A percentile compares a stretch with the other conserved stretches of the same genome.
Evolutionary conservation across 2,888 invertebrate species (phyloP).

Genomic region (Protula sp.): DNA sequence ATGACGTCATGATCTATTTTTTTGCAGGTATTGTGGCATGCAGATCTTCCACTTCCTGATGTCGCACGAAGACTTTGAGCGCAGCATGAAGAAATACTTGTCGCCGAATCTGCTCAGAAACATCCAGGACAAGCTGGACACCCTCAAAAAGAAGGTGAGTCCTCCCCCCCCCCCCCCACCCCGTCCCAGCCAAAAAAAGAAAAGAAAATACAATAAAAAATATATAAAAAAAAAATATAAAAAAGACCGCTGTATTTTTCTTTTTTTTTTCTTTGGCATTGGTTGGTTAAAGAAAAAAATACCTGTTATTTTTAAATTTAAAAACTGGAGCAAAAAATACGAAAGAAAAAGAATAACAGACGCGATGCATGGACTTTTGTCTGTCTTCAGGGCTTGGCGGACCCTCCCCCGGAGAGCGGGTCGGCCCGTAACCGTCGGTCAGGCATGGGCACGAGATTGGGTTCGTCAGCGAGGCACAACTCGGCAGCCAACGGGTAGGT

Average conservation of each 20-base stretch:
- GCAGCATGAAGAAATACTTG: conserved; percentile 72
- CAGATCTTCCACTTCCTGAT: conserved; percentile 69
- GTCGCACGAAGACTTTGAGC: conserved; percentile 70
- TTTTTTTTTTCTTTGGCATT: too few relatives aligned
- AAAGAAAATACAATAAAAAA: too few relatives aligned
- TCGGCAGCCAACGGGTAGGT: conserved; percentile 24
- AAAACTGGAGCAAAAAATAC: too few relatives aligned
- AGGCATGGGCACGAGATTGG: conserved; percentile 3
- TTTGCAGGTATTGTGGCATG: conserved; percentile 20
- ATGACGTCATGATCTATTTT: background rate
- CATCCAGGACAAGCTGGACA: conserved; percentile 72
- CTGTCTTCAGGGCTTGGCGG: conserved; percentile 12
- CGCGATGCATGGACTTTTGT: too few relatives aligned
- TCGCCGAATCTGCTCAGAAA: conserved; percentile 56
- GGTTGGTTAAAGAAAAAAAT: too few relatives aligned
- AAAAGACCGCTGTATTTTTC: too few relatives aligned
- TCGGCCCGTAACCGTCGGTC: conserved; percentile 40
- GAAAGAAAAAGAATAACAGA: too few relatives aligned
- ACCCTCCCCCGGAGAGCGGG: conserved; percentile 28
- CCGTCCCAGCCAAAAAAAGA: too few relatives aligned
- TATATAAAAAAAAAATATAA: too few relatives aligned
- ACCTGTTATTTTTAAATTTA: too few relatives aligned
- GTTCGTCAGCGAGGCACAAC: conserved; percentile 9
- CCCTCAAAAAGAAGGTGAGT: conserved; percentile 60
- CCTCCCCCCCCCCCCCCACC: too few relatives aligned